Conservation (phyloP, 2,888 invertebrate genomes). For the Margaritifera margaritifera region DNA sequence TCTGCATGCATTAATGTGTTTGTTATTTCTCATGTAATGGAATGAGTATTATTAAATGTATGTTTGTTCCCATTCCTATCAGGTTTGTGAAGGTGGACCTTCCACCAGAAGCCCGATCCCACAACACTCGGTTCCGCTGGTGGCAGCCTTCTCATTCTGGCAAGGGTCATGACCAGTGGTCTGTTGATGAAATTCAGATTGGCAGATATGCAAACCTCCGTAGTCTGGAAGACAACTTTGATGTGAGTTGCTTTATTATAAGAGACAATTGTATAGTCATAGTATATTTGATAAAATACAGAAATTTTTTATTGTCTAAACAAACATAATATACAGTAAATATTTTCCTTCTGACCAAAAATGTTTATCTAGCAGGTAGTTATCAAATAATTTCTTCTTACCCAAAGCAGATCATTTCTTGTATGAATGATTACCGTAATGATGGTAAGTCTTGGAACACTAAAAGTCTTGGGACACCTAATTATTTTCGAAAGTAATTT, state of each 20-base stretch:
- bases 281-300: neutral
- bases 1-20: too few relatives aligned
- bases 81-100: slow-evolving; percentile 68
- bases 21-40: too few relatives aligned
- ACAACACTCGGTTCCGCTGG: slow-evolving; percentile 70
- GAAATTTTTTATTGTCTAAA: too few relatives aligned
- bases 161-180: slow-evolving; percentile 72
- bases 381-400: too few relatives aligned
- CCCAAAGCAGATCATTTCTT: too few relatives aligned
- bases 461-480: too few relatives aligned
- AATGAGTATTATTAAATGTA: too few relatives aligned
- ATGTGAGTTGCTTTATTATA: slow-evolving; percentile 49
- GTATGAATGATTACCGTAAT: too few relatives aligned
- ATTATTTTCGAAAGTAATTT: too few relatives aligned
- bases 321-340: neutral
- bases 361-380: neutral
- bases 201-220: slow-evolving; percentile 53
- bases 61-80: slow-evolving; percentile 4
- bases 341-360: neutral
- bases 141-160: slow-evolving; percentile 73
- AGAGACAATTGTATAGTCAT: too few relatives aligned
- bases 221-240: slow-evolving; percentile 62
- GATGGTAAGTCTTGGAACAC: too few relatives aligned
- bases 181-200: slow-evolving; percentile 72
- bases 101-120: slow-evolving; percentile 65